Percentiles rank a stretch among this genome's conserved stretches.
These are phyloP conservation scores for Chromobotia macracanthus DNA, from an alignment of 2,797 vertebrate species.

Conservation along the genomic window DNA sequence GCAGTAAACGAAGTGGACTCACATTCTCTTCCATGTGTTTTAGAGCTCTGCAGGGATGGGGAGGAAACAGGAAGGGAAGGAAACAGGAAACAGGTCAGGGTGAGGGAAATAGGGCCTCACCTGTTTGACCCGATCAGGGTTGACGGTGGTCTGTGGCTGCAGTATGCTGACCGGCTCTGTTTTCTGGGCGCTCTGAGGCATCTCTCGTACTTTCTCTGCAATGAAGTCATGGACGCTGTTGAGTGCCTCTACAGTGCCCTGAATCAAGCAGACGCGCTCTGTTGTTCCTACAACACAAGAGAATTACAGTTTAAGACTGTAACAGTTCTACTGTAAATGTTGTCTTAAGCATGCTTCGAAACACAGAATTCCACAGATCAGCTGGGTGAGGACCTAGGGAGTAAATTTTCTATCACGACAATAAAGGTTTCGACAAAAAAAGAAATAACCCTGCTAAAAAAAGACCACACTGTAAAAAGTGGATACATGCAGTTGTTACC, in stretches of 20 bases:
- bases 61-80: slow-evolving; percentile 26
- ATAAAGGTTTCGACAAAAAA: background rate
- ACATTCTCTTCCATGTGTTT: background rate
- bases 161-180: slow-evolving; percentile 90
- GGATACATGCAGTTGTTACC: too few relatives aligned
- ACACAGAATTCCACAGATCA: background rate
- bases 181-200: slow-evolving; percentile 91
- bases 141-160: slow-evolving; percentile 92
- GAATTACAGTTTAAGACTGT: background rate
- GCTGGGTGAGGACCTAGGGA: background rate
- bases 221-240: slow-evolving; percentile 92
- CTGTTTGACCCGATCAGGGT: slow-evolving; percentile 94
- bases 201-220: slow-evolving; percentile 92
- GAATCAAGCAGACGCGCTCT: slow-evolving; percentile 91
- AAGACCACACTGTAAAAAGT: too few relatives aligned
- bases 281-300: slow-evolving; percentile 81
- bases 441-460: background rate
- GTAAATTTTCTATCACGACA: slow-evolving; percentile 1
- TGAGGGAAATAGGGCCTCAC: slow-evolving; percentile 69
- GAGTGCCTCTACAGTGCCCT: slow-evolving; percentile 90
- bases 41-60: background rate
- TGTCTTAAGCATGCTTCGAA: background rate
- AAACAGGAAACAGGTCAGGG: background rate
- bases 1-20: background rate
- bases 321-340: slow-evolving; percentile 6